Evolutionary conservation across 2,888 invertebrate species (phyloP), one percentile per base, ranked within the genome.

Genomic region (Synergus japonicus): DNA sequence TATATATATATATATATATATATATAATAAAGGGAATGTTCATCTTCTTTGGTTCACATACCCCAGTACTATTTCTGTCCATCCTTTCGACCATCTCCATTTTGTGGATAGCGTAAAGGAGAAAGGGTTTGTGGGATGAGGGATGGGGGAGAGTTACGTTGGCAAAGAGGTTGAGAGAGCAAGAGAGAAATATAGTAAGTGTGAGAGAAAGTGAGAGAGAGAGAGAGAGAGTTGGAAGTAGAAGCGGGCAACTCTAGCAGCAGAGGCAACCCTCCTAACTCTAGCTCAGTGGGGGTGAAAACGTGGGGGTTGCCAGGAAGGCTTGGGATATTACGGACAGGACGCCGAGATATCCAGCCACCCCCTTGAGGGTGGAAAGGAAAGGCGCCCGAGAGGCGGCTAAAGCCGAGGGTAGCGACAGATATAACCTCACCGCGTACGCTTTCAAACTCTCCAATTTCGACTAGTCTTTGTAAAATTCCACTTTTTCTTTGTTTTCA

Each of bases 291-390:
- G 86, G 82, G 79, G 77, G 77, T 78, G 84, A 78, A 82, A 80
- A 82, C 78, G 80, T 78, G 80, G 79, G 84, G 82, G 81, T 78
- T 82, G 84, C 85, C 85, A 85, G 86, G 86, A 88, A 89, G 86
- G 86, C 87, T 86, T 88, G 88, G 89, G 89, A 91, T 91, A 91
- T 91, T 91, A 91, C 90, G 90, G 89, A 90, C 89, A 90, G 90
- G 89, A 91, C 90, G 89, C 87, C 88, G 89, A 90, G 91, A 91
- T 91, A 91, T 91, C 89, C 90, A 88, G 86, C 90, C 84, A 80
- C 83, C 82, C 86, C 85, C 83, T 84, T 86, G 82, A 86, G 88
- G 86, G 85, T 85, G 82, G 83, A 81, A 82, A 82, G 87, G 87
- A 89, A 88, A 88, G 86, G 88, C 88, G 88, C 88, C 87, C 86